Percentiles rank a stretch among this genome's conserved stretches.
Evolutionary conservation across 2,113 vertebrate species (phyloP).

Genomic region (Eulemur macaco): DNA sequence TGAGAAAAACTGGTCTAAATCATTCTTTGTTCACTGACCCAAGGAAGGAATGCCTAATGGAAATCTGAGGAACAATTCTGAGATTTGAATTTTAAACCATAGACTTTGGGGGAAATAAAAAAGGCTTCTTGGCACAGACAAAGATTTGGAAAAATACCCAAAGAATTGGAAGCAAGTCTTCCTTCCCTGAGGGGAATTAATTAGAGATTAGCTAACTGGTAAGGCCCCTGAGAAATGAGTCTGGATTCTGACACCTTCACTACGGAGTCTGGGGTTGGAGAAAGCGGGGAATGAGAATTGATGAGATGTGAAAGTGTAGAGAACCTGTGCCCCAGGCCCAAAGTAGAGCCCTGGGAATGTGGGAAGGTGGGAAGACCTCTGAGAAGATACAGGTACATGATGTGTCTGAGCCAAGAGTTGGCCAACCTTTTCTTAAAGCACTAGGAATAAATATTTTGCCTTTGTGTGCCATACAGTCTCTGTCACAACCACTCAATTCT

Average conservation of each 20-base stretch:
- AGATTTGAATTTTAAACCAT: background rate
- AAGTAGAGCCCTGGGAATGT: background rate
- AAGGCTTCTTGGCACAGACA: background rate
- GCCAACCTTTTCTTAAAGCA: background rate
- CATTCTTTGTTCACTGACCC: rapidly evolving
- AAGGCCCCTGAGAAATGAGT: background rate
- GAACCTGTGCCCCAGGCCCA: background rate
- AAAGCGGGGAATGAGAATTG: rapidly evolving
- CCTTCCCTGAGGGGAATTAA: background rate
- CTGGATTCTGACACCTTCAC: background rate
- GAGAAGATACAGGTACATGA: background rate
- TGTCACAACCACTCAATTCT: background rate
- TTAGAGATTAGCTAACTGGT: background rate
- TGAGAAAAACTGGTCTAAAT: background rate
- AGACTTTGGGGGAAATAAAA: background rate
- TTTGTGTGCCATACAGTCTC: background rate
- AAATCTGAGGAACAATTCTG: background rate
- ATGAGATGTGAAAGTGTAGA: background rate
- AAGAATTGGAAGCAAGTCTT: background rate
- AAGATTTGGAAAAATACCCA: background rate
- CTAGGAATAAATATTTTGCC: background rate
- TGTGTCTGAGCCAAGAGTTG: background rate
- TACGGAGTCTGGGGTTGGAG: background rate
- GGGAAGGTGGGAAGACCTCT: background rate
- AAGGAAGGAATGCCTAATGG: background rate